phyloP scores from a whole-genome alignment of 2,797 vertebrate genomes.

The Tadarida brasiliensis region DNA sequence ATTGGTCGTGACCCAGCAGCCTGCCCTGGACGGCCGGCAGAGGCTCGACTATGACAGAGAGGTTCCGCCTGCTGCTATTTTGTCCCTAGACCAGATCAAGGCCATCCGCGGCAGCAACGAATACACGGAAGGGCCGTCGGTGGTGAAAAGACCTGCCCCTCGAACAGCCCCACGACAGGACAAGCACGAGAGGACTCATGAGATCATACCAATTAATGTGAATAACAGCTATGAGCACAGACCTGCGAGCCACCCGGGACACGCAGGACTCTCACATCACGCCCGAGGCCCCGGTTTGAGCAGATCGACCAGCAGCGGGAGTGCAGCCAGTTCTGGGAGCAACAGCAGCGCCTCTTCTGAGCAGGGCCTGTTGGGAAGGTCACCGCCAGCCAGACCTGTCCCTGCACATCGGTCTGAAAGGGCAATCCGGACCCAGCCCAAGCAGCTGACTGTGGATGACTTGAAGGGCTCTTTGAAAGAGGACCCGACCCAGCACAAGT shows the following conservation, averaged over 20 bases:
- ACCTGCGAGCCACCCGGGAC: conserved; percentile 84
- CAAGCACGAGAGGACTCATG: conserved; percentile 96
- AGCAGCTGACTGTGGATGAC: conserved; percentile 90
- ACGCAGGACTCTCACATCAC: conserved; percentile 83
- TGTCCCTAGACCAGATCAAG: conserved; percentile 99
- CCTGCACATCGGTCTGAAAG: conserved; percentile 88
- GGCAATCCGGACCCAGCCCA: conserved; percentile 94
- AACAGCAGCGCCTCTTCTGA: conserved; percentile 95
- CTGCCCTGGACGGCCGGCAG: conserved; percentile 92
- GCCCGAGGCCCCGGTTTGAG: conserved; percentile 91
- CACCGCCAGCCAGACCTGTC: conserved; percentile 89
- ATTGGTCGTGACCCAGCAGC: conserved; percentile 95
- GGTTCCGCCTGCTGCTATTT: conserved; percentile 91
- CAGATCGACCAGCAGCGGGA: conserved; percentile 96
- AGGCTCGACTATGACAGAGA: conserved; percentile 94
- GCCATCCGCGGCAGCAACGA: conserved; percentile 96
- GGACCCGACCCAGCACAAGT: conserved; percentile 92
- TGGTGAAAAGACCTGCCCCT: conserved; percentile 89
- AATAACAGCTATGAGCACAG: conserved; percentile 95
- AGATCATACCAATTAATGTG: conserved; percentile 96
- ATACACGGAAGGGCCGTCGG: conserved; percentile 96
- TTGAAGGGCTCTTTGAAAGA: conserved; percentile 92
- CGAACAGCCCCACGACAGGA: conserved; percentile 91
- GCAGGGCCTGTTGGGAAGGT: conserved; percentile 93
- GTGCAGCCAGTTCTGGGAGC: conserved; percentile 96